Evolutionary conservation across 2,113 vertebrate species (phyloP).

Genomic region (Alligator sinensis): DNA sequence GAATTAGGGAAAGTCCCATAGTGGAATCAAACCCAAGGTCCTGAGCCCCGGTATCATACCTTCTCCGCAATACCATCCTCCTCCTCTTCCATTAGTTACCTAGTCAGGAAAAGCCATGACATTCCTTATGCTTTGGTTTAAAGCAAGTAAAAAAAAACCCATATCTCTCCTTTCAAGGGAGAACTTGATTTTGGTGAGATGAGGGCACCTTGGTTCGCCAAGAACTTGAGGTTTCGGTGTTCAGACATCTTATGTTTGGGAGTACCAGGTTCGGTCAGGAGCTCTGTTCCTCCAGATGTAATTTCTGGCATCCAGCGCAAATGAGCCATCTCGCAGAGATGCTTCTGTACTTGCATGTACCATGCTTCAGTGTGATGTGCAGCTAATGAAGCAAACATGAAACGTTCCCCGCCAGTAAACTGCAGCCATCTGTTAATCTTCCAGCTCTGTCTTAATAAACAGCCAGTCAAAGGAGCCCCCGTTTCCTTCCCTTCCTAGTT

Average conservation of each 20-base stretch:
- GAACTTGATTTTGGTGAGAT: not conserved
- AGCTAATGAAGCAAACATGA: slow-evolving; percentile 63
- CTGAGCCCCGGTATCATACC: not conserved
- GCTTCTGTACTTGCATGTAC: not conserved
- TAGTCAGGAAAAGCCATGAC: not conserved
- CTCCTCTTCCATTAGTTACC: not conserved
- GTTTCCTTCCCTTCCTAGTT: not conserved
- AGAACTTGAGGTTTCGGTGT: not conserved
- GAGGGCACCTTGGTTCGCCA: not conserved
- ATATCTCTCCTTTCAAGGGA: not conserved
- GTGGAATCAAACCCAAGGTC: not conserved
- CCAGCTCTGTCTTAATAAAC: not conserved
- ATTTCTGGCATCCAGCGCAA: not conserved
- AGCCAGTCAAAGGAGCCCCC: not conserved
- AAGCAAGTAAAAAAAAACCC: not conserved
- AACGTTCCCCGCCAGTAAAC: slow-evolving; percentile 33
- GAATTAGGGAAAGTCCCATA: not conserved
- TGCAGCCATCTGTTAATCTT: slow-evolving; percentile 45
- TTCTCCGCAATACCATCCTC: not conserved
- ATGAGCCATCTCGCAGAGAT: not conserved
- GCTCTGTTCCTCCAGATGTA: not conserved
- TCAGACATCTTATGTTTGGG: not conserved
- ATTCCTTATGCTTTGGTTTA: not conserved
- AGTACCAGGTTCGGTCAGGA: not conserved
- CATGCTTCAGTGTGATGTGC: not conserved